A percentile compares a stretch with the other conserved stretches of the same genome.
Conservation (phyloP, 2,113 vertebrate species). For the Salminus brasiliensis region DNA sequence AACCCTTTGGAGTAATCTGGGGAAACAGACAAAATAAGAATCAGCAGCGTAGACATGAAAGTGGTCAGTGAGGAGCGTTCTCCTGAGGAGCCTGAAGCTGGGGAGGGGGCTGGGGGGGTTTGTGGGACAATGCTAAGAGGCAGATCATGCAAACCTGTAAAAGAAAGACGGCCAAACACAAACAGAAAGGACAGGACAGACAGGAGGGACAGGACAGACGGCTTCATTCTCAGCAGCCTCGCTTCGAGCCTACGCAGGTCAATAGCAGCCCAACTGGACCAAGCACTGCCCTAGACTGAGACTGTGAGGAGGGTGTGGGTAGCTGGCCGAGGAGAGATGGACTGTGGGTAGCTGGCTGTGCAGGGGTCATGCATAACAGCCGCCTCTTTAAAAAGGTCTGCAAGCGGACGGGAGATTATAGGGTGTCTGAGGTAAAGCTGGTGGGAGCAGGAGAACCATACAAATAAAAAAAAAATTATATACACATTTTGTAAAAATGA, state of each 20-base stretch:
- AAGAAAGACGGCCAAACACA: slow-evolving; percentile 2
- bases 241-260: background rate
- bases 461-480: background rate
- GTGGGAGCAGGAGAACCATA: too few relatives aligned
- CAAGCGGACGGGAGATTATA: too few relatives aligned
- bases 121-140: slow-evolving; percentile 27
- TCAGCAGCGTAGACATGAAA: background rate
- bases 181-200: background rate
- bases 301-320: too few relatives aligned
- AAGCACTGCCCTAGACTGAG: background rate
- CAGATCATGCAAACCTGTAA: slow-evolving; percentile 60
- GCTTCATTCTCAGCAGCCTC: slow-evolving; percentile 10
- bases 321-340: background rate
- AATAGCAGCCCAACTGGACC: background rate
- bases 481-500: too few relatives aligned
- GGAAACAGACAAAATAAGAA: slow-evolving; percentile 20
- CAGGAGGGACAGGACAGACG: background rate
- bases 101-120: background rate
- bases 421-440: too few relatives aligned
- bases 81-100: background rate
- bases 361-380: background rate
- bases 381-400: background rate
- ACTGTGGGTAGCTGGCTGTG: background rate
- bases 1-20: slow-evolving; percentile 95
- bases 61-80: background rate